Conservation (phyloP, 37 sponge, comb jelly and placozoan species). For the Crambe crambe region DNA sequence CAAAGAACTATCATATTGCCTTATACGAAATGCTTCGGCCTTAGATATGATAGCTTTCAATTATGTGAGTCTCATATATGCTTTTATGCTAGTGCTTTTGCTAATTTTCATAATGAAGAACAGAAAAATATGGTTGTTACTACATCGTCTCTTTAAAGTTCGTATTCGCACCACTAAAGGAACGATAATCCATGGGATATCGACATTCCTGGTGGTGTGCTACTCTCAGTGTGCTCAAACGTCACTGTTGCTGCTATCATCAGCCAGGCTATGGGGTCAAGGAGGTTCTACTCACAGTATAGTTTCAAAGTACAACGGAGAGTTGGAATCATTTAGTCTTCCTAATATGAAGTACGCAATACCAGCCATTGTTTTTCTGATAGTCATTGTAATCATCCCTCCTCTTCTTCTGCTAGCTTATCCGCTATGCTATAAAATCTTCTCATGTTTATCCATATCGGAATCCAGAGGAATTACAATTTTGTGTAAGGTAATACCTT, state of each 20-base stretch:
- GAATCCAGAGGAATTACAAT: not conserved
- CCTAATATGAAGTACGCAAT: conserved; percentile 9
- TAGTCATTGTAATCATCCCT: not conserved
- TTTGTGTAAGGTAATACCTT: not conserved
- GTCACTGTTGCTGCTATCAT: not conserved
- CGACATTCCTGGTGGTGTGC: conserved; percentile 8
- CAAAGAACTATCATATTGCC: conserved; percentile 34
- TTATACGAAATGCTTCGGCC: conserved; percentile 25
- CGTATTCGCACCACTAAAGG: not conserved
- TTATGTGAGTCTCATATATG: conserved; percentile 38
- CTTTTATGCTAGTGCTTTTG: conserved; percentile 16
- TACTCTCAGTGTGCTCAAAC: conserved; percentile 12
- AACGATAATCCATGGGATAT: conserved; percentile 11
- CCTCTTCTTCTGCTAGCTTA: conserved; percentile 23
- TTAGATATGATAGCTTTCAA: conserved; percentile 39
- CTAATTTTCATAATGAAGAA: not conserved
- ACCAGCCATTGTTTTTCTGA: not conserved
- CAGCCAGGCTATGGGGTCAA: not conserved
- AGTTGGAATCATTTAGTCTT: not conserved
- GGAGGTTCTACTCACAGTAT: not conserved
- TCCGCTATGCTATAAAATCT: conserved; percentile 6
- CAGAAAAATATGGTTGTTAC: not conserved
- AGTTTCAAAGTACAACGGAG: not conserved
- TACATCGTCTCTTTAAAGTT: no score
- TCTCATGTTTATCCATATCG: not conserved